A percentile compares a stretch with the other conserved stretches of the same genome.
Evolutionary conservation across 92 coral and sea anemone genomes (phyloP).

Genomic region (Pocillopora meandrina): DNA sequence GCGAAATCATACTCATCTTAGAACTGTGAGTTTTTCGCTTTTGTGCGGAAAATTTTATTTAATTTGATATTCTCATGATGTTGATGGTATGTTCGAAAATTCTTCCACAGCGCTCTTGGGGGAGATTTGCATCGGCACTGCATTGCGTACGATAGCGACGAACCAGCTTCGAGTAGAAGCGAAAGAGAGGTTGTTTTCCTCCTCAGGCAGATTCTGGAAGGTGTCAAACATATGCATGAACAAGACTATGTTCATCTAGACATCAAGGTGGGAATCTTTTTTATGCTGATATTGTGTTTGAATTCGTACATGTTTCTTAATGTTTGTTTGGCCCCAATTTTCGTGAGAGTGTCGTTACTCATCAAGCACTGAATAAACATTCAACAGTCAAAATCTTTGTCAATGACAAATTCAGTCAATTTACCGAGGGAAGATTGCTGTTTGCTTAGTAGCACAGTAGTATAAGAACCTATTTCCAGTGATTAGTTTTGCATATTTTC

Average conservation of each 20-base stretch:
- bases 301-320: slow-evolving; percentile 19
- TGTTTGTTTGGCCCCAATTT: slow-evolving; percentile 32
- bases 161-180: slow-evolving; percentile 85
- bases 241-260: slow-evolving; percentile 80
- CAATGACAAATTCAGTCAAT: slow-evolving; percentile 17
- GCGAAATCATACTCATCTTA: slow-evolving; percentile 75
- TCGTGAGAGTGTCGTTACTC: slow-evolving; percentile 40
- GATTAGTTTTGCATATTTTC: slow-evolving; percentile 8
- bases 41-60: slow-evolving; percentile 11
- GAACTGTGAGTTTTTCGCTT: slow-evolving; percentile 70
- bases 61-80: slow-evolving; percentile 13
- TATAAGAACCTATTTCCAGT: neutral
- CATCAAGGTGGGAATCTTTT: slow-evolving; percentile 66
- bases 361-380: slow-evolving; percentile 37
- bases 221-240: slow-evolving; percentile 80
- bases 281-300: slow-evolving; percentile 23
- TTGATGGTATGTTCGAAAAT: slow-evolving; percentile 25
- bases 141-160: slow-evolving; percentile 83
- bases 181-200: slow-evolving; percentile 88
- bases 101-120: slow-evolving; percentile 80
- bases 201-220: slow-evolving; percentile 88
- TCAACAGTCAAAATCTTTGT: slow-evolving; percentile 27
- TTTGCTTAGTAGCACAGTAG: neutral
- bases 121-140: slow-evolving; percentile 93
- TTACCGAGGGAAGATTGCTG: slow-evolving; percentile 15